These are phyloP conservation scores for Bombus haemorrhoidalis DNA, from an alignment of 1,140 invertebrate species.

Conservation along the genomic window DNA sequence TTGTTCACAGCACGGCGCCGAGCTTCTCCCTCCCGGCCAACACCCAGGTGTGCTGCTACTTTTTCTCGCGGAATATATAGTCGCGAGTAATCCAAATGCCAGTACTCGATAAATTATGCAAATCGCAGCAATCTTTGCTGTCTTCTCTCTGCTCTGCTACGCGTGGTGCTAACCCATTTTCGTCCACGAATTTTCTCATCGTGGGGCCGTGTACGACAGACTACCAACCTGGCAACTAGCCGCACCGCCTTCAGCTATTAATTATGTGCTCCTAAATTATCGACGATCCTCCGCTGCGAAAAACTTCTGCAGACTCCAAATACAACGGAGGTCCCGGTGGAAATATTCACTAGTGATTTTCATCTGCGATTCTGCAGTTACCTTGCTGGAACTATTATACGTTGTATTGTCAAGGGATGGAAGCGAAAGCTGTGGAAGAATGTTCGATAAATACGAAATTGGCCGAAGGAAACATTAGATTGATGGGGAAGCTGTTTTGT, in stretches of 20 bases:
- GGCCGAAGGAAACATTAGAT: background rate
- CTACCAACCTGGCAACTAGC: too few species aligned
- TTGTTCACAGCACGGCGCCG: conserved; percentile 20
- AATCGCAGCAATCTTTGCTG: conserved; percentile 50
- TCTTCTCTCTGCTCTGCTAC: background rate
- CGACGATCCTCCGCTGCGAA: background rate
- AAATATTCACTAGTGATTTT: background rate
- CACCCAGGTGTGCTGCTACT: background rate
- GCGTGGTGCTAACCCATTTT: background rate
- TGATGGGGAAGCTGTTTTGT: background rate
- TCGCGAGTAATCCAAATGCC: conserved; percentile 38
- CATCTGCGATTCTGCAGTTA: background rate
- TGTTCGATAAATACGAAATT: background rate
- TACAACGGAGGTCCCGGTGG: background rate
- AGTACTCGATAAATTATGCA: conserved; percentile 64
- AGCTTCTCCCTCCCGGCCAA: background rate
- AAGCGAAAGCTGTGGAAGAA: background rate
- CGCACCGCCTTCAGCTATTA: background rate
- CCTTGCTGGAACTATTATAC: background rate
- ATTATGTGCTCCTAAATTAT: background rate
- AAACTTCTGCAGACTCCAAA: background rate
- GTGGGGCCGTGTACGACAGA: background rate
- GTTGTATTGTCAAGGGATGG: background rate
- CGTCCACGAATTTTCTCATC: background rate
- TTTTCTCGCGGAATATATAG: conserved; percentile 48